Evolutionary conservation across 1,140 invertebrate genomes (phyloP), one percentile per base, ranked within the genome.

Genomic region (Heliothis subflexa): DNA sequence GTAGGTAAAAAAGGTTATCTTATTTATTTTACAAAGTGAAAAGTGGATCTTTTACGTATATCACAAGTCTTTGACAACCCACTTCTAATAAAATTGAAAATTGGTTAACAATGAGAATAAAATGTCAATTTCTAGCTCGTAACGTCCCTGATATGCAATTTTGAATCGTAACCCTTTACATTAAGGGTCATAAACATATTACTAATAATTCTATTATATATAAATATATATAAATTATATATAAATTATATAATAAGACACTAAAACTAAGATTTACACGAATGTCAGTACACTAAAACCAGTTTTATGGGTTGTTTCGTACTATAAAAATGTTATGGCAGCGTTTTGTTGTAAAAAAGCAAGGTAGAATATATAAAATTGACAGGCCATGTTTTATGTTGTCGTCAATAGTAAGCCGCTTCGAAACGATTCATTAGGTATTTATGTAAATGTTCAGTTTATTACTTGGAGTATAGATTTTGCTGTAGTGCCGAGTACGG

Each of bases 321-420:
- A 85, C 86, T 85, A 89, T 91, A 90, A 91, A 91, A 91, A 89
- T 87, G 87, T 90, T 91, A 91, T 89, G 85, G 83, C 83, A 82
- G 83, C 78, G 82, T 64, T 75, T 74, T 62, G 57, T 73, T 75
- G 33, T 85, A 83, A 90, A 86, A 40, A 86, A 91, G 85, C 86
- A 84, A 86, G 88, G 87, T 85, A 88, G 83, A 85, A 85, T 78
- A 82, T 80, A 79, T 82, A 84, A 84, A 86, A 76, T 89, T 89
- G 88, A 87, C 86, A 88, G 88, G 81, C 85, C 81, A 83, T 85
- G 83, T 88, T 89, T 90, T 90, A 87, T 88, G 74, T 62, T 49
- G 45, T 75, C 59, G 45, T 62, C 73, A 75, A 75, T 75, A 75
- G 59, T 62, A 62, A 75, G 59, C 45, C 25, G 40, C 47, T 50